phyloP scores from a whole-genome alignment of 2,797 vertebrate species.

The Sebastiscus tertius region DNA sequence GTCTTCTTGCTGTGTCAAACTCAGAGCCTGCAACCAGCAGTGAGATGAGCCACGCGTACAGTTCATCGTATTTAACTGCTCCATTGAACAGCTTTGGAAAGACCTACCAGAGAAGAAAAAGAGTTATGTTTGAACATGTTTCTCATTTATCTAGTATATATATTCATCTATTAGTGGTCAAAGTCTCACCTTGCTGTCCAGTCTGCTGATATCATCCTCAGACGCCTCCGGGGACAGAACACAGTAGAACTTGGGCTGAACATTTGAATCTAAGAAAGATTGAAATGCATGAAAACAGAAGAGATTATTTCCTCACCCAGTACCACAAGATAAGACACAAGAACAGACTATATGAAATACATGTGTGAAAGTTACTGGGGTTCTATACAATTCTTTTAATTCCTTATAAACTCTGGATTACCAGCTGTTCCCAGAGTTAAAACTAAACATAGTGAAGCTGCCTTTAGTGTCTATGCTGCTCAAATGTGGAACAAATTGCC shows the following conservation, averaged over 20 bases:
- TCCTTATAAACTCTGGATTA: too few species aligned
- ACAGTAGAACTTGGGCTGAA: conserved; percentile 96
- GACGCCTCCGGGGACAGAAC: conserved; percentile 94
- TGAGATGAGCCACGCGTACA: conserved; percentile 89
- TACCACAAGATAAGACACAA: background rate
- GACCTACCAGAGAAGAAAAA: conserved; percentile 78
- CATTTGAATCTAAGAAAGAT: conserved; percentile 83
- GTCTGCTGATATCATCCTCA: conserved; percentile 92
- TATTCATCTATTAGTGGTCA: background rate
- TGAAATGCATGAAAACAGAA: background rate
- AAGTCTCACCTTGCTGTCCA: conserved; percentile 87
- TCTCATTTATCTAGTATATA: background rate
- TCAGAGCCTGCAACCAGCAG: conserved; percentile 93
- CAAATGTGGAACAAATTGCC: too few species aligned
- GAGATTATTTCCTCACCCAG: background rate
- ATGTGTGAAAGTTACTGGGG: background rate
- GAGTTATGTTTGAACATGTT: background rate
- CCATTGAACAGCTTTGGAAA: conserved; percentile 93
- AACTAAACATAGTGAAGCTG: too few species aligned
- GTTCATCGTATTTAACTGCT: conserved; percentile 90
- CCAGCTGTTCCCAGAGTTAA: too few species aligned
- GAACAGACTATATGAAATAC: background rate
- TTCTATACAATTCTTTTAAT: background rate
- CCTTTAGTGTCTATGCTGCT: too few species aligned
- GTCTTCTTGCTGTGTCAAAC: conserved; percentile 92